Base-by-base conservation (phyloP, 2,888 invertebrate genomes). In the Rhabditoides inermis region DNA sequence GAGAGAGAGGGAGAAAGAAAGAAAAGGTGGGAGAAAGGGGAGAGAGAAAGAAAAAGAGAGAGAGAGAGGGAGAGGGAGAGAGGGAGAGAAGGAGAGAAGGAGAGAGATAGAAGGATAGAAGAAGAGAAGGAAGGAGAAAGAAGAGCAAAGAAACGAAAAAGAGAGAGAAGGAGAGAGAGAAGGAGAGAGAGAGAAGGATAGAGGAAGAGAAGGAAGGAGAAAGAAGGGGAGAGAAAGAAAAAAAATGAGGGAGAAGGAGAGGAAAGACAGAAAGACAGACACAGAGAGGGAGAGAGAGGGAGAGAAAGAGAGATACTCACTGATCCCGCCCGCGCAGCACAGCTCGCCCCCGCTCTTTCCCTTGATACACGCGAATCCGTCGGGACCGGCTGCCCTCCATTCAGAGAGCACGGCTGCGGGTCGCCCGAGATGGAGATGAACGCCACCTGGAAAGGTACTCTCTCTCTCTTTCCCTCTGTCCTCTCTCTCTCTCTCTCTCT, bases 381-480 rank as follows among this genome's bases (percentile, higher is more conserved):
- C 64, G 1, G 68, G 68, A 55, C 68, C n/a, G 15, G 20, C 40
- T 49, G 47, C 26, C 63, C 66, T 7, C 66, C 65, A 26, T 60
- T 59, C 60, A 68, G 60, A 10, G 61, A 61, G 41, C 68, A 68
- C 3, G 58, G 56, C 46, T 68, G 66, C 1, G 68, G 60, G 37
- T 66, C 66, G 22, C 65, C 64, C 18, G 55, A 53, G 12, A 68
- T 65, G 23, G 64, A 60, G 30, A 68, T 65, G 51, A 68, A 68
- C 1, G 68, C 68, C 10, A 68, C 63, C 54, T 61, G 26, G n/a
- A n/a, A n/a, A n/a, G n/a, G n/a, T n/a, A n/a, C n/a, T n/a, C n/a
- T n/a, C n/a, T n/a, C n/a, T n/a, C n/a, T n/a, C n/a, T n/a, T n/a
- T n/a, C n/a, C n/a, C n/a, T n/a, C n/a, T n/a, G n/a, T n/a, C n/a